Base-by-base conservation (phyloP, 2,888 invertebrate genomes). In the Andrena praecox region DNA sequence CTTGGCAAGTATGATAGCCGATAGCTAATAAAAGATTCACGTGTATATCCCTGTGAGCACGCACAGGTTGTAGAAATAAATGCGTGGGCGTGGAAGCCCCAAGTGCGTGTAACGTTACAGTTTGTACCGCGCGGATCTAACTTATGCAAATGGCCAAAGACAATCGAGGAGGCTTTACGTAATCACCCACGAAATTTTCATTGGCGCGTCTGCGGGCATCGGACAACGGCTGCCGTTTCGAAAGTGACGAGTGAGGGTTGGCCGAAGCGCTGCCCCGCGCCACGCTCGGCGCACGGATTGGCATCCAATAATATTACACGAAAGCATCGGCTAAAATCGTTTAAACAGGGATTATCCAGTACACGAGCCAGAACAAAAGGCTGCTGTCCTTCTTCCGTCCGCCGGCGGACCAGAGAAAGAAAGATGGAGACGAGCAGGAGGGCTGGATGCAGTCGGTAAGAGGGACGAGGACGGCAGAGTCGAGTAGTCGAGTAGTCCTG, bases 321-420 rank as follows among this genome's bases (percentile, higher is more conserved):
- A 70, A 24, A 33, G 52, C 60, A 81, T 74, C 54, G 42, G 54
- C 60, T 70, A 62, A 81, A 81, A 88, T 88, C 80, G 82, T 87
- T 85, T 72, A 75, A 83, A 79, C 80, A 85, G 69, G 85, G 80
- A 88, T 79, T 79, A 81, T 79, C 63, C 80, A 76, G 83, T 80
- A 81, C 80, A 83, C 87, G 85, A 83, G 83, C 62, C 80, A 84
- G 84, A 87, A 87, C 88, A 87, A 88, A 88, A 88, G 85, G 62
- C 68, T 70, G 42, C 75, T 79, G 75, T 68, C 68, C 72, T 52
- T 69, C 29, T 71, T 56, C 77, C 77, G 64, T 20, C 60, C 31
- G 42, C 67, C 42, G 68, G 31, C 24, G 16, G 66, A 35, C 69
- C 50, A 63, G 42, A 27, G 56, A 76, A 60, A 56, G 42, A 54